Base-by-base conservation (phyloP, 2,888 invertebrate species). In the Mythimna vitellina region DNA sequence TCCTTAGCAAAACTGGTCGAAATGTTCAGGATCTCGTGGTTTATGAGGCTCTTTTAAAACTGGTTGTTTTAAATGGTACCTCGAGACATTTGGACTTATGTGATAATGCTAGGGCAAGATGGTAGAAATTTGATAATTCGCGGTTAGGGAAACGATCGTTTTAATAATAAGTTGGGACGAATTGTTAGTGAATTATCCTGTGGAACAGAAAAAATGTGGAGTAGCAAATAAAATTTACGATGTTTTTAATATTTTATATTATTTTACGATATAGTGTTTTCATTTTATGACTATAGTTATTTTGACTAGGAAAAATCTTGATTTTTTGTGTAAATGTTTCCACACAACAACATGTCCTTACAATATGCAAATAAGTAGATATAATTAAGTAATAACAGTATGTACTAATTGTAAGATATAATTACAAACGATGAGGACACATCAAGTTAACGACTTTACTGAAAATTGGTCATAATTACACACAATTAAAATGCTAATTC, bases 41-140 rank as follows among this genome's bases (percentile, higher is more conserved):
- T 86, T 89, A 88, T 90, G 87, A 86, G 80, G 89, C 54, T 81
- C 89, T 74, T 70, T 57, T 81, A 70, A 70, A 64, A 57, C 46
- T 91, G 92, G 92, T 82, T 84, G 82, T 82, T 84, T 85, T 89
- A 90, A 91, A 90, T 90, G 92, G 90, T 92, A 91, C 89, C 92
- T 85, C 91, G 90, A 95, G 95, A 96, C 94, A 95, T 94, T 95
- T 94, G 94, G 94, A 94, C 94, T 94, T 94, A 95, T 95, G 94
- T 94, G 95, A 94, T 96, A 95, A 95, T 95, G 85, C 92, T 94
- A 95, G 94, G 94, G 94, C 92, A 90, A 93, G 91, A 80, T 90
- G 89, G 87, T 92, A 92, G 95, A 95, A 95, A 96, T 96, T 95
- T 94, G 96, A 96, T 96, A 96, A 96, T 96, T 94, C 94, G 92